phyloP scores from a whole-genome alignment of 1,140 invertebrate species.

The Achatina immaculata region DNA sequence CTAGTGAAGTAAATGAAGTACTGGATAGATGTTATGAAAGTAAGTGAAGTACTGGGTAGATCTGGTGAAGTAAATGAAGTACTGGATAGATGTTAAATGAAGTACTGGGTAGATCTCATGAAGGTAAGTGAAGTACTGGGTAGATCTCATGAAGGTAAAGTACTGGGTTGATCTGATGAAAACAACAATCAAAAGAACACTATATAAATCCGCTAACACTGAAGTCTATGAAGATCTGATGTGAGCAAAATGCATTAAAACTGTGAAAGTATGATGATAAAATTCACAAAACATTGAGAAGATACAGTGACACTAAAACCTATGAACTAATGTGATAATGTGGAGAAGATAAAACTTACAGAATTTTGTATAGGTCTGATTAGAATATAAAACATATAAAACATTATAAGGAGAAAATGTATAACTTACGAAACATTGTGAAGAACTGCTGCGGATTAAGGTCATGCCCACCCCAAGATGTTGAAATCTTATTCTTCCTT shows the following conservation, averaged over 20 bases:
- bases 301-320: not conserved
- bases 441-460: slow-evolving; percentile 71
- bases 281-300: not conserved
- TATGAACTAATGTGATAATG: not conserved
- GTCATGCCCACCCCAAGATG: slow-evolving; percentile 71
- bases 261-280: not conserved
- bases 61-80: not conserved
- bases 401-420: not conserved
- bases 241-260: too few relatives aligned
- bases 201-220: too few relatives aligned
- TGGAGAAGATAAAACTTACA: not conserved
- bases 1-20: not conserved
- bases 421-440: slow-evolving; percentile 71
- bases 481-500: slow-evolving; percentile 65
- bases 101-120: not conserved
- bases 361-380: not conserved
- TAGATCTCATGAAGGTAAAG: not conserved
- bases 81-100: not conserved
- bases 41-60: not conserved
- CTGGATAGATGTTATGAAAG: not conserved
- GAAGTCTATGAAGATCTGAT: too few relatives aligned
- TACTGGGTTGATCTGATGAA: not conserved
- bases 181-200: too few relatives aligned
- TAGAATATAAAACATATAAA: not conserved
- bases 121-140: not conserved